phyloP scores from a whole-genome alignment of 2,113 vertebrate genomes.

The Coreoperca whiteheadi region DNA sequence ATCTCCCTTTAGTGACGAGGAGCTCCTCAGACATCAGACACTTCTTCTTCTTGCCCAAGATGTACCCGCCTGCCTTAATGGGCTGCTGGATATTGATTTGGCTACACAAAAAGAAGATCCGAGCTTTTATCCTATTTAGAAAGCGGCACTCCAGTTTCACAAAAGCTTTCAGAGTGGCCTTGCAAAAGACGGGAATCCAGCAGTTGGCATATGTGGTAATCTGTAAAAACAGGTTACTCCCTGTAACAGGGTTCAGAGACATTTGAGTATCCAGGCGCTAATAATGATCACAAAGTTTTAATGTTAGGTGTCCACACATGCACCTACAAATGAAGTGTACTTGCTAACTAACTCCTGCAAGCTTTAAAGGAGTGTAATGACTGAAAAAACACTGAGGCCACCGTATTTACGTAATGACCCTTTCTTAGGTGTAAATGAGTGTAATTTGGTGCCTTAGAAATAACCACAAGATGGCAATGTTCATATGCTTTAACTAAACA shows the following conservation, averaged over 20 bases:
- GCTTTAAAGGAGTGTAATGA: background rate
- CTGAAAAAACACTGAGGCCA: background rate
- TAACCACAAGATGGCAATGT: conserved; percentile 86
- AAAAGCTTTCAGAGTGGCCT: conserved; percentile 64
- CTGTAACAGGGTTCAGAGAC: conserved; percentile 6
- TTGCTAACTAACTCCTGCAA: background rate
- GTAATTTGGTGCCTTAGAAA: conserved; percentile 44
- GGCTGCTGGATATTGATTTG: conserved; percentile 81
- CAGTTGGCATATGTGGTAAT: conserved; percentile 27
- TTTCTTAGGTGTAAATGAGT: conserved; percentile 46
- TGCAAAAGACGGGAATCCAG: conserved; percentile 46
- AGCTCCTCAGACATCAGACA: conserved; percentile 72
- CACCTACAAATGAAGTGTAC: background rate
- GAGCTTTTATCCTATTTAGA: conserved; percentile 78
- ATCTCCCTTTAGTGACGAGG: conserved; percentile 49
- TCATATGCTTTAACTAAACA: conserved; percentile 69
- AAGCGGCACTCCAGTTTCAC: conserved; percentile 75
- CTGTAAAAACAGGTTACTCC: conserved; percentile 24
- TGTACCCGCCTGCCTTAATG: conserved; percentile 77
- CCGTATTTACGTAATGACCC: background rate
- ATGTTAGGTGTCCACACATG: background rate
- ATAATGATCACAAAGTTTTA: background rate
- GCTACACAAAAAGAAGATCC: conserved; percentile 75
- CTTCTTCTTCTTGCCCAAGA: conserved; percentile 64
- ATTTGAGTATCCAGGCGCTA: background rate